Conservation (phyloP, 64 coral and sea anemone genomes). For the Trachythela sp. region DNA sequence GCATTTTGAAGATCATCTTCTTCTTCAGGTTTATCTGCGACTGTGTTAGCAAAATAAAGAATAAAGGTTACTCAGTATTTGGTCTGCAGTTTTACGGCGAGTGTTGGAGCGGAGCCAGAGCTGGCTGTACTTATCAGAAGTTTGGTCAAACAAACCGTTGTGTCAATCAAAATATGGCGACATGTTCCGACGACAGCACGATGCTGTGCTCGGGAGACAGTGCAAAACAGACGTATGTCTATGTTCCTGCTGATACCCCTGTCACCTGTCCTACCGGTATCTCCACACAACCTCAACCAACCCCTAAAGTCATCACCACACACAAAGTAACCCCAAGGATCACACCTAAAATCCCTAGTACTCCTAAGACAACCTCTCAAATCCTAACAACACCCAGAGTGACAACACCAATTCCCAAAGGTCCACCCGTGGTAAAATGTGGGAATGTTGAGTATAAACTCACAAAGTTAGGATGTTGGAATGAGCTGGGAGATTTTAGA, state of each 20-base stretch:
- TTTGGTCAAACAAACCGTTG: slow-evolving; percentile 34
- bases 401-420: neutral
- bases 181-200: neutral
- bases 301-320: neutral
- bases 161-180: neutral
- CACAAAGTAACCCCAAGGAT: neutral
- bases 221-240: neutral
- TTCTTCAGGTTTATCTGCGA: neutral
- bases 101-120: slow-evolving; percentile 60
- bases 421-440: neutral
- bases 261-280: neutral
- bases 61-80: slow-evolving; percentile 46
- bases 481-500: neutral
- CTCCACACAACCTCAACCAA: neutral
- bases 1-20: neutral
- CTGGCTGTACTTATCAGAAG: slow-evolving; percentile 43
- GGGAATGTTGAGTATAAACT: neutral
- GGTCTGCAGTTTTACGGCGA: slow-evolving; percentile 69
- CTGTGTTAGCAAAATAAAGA: slow-evolving; percentile 37
- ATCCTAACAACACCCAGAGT: neutral
- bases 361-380: neutral
- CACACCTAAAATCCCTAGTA: neutral
- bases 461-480: slow-evolving; percentile 3
- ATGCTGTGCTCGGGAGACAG: neutral
- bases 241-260: neutral